Evolutionary conservation across 2,113 vertebrate genomes (phyloP).

Genomic region (Capreolus pygargus): DNA sequence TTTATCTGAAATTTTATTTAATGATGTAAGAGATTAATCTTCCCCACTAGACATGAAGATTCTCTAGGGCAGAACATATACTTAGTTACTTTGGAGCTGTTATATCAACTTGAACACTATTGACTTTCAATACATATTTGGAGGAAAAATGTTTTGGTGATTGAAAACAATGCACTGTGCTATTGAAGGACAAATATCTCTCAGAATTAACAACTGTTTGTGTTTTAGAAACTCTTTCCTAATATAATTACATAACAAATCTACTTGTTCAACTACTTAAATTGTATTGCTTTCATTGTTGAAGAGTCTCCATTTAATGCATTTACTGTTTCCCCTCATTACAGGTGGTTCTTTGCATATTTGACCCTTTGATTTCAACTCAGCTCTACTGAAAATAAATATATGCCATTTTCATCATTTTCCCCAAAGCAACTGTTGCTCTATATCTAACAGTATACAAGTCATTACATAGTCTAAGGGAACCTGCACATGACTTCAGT

Average conservation of each 20-base stretch:
- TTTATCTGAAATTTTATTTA: not conserved
- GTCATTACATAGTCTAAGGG: constrained; percentile 44
- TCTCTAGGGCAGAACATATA: not conserved
- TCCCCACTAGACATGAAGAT: not conserved
- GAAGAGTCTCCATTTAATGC: constrained; percentile 14
- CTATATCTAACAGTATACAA: constrained; percentile 53
- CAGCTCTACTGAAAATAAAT: constrained; percentile 64
- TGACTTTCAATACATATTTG: not conserved
- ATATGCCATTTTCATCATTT: constrained; percentile 55
- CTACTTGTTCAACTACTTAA: not conserved
- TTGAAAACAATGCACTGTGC: not conserved
- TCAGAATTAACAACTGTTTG: not conserved
- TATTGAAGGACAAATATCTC: not conserved
- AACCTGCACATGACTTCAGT: constrained; percentile 57
- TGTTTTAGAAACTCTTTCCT: not conserved
- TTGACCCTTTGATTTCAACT: constrained; percentile 59
- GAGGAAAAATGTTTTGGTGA: not conserved
- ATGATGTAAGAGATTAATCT: not conserved
- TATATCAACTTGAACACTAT: not conserved
- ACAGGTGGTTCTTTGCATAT: constrained; percentile 44
- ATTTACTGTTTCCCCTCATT: not conserved
- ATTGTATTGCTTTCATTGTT: not conserved
- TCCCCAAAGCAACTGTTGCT: constrained; percentile 62
- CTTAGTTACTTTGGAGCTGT: not conserved
- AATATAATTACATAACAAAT: not conserved